phyloP scores from a whole-genome alignment of 2,113 vertebrate species.

The Vimba vimba region DNA sequence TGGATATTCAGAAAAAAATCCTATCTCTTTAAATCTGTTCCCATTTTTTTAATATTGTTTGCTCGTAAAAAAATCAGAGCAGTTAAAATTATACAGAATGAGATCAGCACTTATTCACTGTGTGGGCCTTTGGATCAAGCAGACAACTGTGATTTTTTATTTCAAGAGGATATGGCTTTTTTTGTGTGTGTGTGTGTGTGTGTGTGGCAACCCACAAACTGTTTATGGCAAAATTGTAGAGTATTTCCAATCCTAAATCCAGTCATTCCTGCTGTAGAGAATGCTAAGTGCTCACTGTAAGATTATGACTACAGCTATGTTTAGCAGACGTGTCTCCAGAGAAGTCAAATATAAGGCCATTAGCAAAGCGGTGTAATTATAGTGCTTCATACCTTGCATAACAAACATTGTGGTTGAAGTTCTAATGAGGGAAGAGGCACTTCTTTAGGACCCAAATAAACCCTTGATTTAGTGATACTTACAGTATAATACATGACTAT shows the following conservation, averaged over 20 bases:
- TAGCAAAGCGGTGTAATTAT: constrained; percentile 37
- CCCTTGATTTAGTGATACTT: constrained; percentile 15
- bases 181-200: no score
- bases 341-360: constrained; percentile 44
- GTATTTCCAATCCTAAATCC: constrained; percentile 18
- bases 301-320: constrained; percentile 42
- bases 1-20: not conserved
- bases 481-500: not conserved
- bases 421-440: constrained; percentile 17
- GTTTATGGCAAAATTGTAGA: constrained; percentile 9
- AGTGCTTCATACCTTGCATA: constrained; percentile 40
- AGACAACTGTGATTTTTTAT: not conserved
- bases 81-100: constrained; percentile 20
- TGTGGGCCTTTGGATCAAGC: constrained; percentile 22
- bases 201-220: constrained; percentile 8
- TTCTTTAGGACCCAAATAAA: constrained; percentile 22
- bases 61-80: constrained; percentile 14
- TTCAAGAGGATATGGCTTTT: constrained; percentile 6
- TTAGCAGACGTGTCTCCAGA: constrained; percentile 38
- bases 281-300: constrained; percentile 29
- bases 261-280: constrained; percentile 2
- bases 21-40: not conserved
- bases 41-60: not conserved
- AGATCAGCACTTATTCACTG: constrained; percentile 24
- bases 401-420: constrained; percentile 40